Evolutionary conservation across 2,797 vertebrate species (phyloP), one percentile per base, ranked within the genome.

Genomic region (Cichlasoma orientale): DNA sequence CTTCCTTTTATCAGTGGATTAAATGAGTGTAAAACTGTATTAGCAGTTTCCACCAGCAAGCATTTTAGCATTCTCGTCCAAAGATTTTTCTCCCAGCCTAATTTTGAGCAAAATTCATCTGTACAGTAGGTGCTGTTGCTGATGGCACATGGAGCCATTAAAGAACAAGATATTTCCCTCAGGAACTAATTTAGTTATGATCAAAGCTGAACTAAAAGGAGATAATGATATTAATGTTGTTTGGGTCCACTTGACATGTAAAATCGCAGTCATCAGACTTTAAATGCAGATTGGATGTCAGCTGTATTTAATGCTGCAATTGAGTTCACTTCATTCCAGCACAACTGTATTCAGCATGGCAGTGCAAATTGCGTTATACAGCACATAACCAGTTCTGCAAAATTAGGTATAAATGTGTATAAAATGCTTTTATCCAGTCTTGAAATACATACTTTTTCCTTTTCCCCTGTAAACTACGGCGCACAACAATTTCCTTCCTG

Each of bases 401-500:
- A 80, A 41, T 73, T 8, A 47, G 13, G 66, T 23, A 23, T 71
- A 27, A 75, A 44, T 16, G 19, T 75, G 4, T 53, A 7, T 57
- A 21, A 41, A 55, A 33, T 66, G 18, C 11, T 77, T 36, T 70
- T 59, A 19, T 79, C n/a, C 56, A 38, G 56, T 73, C n/a, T 23
- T 57, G 53, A 58, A 75, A 18, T 16, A 78, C 68, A 56, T 82
- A 63, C 83, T 89, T 83, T 11, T 70, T 82, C 38, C 88, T 6
- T 87, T 83, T 78, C n/a, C 41, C 78, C 71, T 81, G 52, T 82
- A 85, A 71, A 82, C 72, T 50, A 53, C 41, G 71, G 68, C 79
- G 66, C 75, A 72, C 57, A 92, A 80, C 68, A 78, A 72, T 86
- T 88, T 83, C 82, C 78, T 78, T 58, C 36, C 21, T 82, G 66